These are phyloP conservation scores for Anguilla anguilla DNA, from an alignment of 2,797 vertebrate genomes.

Conservation along the genomic window DNA sequence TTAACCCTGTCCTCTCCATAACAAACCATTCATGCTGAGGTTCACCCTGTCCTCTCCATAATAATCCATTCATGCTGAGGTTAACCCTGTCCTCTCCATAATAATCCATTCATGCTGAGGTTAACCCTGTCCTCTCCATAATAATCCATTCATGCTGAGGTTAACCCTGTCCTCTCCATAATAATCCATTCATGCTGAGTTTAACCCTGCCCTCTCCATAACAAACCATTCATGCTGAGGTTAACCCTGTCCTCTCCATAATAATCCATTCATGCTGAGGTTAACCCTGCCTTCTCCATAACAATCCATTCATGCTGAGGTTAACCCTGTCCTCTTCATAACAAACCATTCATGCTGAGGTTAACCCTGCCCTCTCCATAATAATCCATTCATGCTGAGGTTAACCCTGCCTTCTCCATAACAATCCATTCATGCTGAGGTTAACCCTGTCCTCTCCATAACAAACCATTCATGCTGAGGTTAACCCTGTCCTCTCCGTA, in stretches of 20 bases:
- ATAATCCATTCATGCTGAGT: neutral
- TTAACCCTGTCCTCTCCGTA: neutral
- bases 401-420: neutral
- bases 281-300: neutral
- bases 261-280: neutral
- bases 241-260: neutral
- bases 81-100: neutral
- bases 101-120: neutral
- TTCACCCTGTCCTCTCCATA: neutral
- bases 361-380: neutral
- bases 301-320: neutral
- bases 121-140: neutral
- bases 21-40: neutral
- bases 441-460: neutral
- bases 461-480: neutral
- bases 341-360: neutral
- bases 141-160: neutral
- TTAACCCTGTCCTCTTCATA: slow-evolving; percentile 2
- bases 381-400: neutral
- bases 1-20: neutral
- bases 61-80: neutral
- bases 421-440: neutral
- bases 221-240: neutral
- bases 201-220: neutral
- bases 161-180: neutral